These are phyloP conservation scores for Eilema sororculum DNA, from an alignment of 2,888 invertebrate genomes.

Conservation along the genomic window DNA sequence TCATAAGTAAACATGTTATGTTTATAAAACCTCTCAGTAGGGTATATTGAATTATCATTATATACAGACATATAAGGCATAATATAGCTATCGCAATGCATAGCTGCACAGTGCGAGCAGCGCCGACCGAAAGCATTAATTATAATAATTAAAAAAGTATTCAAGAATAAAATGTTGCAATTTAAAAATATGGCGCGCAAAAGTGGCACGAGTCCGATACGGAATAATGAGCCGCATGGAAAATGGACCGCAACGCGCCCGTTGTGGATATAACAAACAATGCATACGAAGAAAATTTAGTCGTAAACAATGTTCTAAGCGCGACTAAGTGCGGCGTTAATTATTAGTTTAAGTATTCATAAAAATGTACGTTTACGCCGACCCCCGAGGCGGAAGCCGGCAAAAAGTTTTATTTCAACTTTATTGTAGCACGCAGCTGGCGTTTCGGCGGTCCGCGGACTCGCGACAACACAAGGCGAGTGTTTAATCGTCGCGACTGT, in stretches of 20 bases:
- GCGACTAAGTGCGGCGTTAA: slow-evolving; percentile 76
- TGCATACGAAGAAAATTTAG: slow-evolving; percentile 69
- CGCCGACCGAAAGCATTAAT: slow-evolving; percentile 64
- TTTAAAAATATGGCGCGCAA: slow-evolving; percentile 64
- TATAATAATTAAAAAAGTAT: slow-evolving; percentile 69
- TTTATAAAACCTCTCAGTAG: background rate
- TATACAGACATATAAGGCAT: background rate
- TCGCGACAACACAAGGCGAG: slow-evolving; percentile 33
- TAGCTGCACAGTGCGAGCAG: slow-evolving; percentile 32
- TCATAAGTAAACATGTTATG: background rate
- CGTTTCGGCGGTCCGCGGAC: slow-evolving; percentile 54
- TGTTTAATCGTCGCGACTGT: slow-evolving; percentile 5
- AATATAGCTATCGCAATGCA: slow-evolving; percentile 36
- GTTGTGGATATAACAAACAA: slow-evolving; percentile 71
- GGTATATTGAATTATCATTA: background rate
- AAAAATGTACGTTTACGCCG: slow-evolving; percentile 66
- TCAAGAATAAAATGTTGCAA: slow-evolving; percentile 60
- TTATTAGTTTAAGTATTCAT: slow-evolving; percentile 81
- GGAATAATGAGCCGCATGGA: slow-evolving; percentile 65
- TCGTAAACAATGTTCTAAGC: slow-evolving; percentile 76
- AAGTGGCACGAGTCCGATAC: slow-evolving; percentile 71
- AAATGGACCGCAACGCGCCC: slow-evolving; percentile 69
- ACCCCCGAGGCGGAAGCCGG: slow-evolving; percentile 60
- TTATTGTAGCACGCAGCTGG: slow-evolving; percentile 68
- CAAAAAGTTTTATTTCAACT: slow-evolving; percentile 66